phyloP scores from a whole-genome alignment of 2,888 invertebrate genomes.

The Beris morrisii region DNA sequence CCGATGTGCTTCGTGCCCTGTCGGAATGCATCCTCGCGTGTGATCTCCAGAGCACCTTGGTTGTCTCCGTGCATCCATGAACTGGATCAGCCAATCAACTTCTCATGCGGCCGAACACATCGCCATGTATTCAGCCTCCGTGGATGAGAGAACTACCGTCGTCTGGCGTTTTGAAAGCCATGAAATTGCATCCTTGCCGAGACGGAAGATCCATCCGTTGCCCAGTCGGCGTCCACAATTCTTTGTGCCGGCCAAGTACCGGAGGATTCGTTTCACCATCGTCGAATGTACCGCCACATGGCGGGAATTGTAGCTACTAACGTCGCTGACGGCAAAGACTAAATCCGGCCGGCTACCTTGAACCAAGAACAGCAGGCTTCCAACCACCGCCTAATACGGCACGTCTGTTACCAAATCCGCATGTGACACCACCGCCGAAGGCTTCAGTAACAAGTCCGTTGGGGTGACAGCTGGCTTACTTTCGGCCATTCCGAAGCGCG shows the following conservation, averaged over 20 bases:
- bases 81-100: neutral
- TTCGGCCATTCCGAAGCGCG: neutral
- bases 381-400: conserved; percentile 2
- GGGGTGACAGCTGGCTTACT: conserved; percentile 35
- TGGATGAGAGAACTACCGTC: conserved; percentile 9
- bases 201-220: too few species aligned
- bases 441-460: neutral
- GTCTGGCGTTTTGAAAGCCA: too few species aligned
- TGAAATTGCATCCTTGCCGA: too few species aligned
- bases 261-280: neutral
- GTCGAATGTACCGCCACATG: neutral
- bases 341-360: conserved; percentile 1
- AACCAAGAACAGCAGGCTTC: neutral
- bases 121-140: too few species aligned
- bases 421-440: neutral
- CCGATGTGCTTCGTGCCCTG: neutral
- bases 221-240: too few species aligned
- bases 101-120: conserved; percentile 21
- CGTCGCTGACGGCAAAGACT: neutral
- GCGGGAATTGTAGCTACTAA: neutral
- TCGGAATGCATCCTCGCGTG: neutral
- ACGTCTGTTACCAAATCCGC: neutral
- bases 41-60: neutral
- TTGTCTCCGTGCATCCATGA: conserved; percentile 1
- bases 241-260: neutral